Conservation (phyloP, 2,888 invertebrate species). For the Eupithecia tripunctaria region DNA sequence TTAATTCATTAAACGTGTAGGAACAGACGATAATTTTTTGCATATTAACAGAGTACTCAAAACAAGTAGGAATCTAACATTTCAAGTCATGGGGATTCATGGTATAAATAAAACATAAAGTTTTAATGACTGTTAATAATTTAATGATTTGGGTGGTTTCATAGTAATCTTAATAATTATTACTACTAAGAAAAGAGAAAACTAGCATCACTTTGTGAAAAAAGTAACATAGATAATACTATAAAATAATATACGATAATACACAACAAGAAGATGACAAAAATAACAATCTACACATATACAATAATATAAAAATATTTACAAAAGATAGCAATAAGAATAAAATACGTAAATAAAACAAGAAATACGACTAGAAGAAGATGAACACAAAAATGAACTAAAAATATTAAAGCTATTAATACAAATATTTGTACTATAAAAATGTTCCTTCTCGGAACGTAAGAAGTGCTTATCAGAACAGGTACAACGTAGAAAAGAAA, state of each 20-base stretch:
- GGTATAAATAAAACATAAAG: conserved; percentile 24
- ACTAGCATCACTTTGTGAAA: conserved; percentile 41
- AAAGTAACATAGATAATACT: conserved; percentile 44
- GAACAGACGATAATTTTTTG: neutral
- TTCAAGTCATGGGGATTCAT: neutral
- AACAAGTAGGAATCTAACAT: too few relatives aligned
- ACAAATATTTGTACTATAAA: conserved; percentile 68
- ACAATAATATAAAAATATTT: conserved; percentile 76
- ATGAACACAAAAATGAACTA: conserved; percentile 61
- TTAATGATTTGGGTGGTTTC: conserved; percentile 65
- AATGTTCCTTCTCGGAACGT: conserved; percentile 36
- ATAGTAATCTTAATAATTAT: conserved; percentile 54
- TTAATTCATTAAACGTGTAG: neutral
- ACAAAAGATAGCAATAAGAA: neutral
- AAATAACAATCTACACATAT: conserved; percentile 76
- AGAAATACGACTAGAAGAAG: conserved; percentile 58
- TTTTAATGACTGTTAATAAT: conserved; percentile 48
- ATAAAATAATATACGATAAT: conserved; percentile 47
- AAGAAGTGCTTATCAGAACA: conserved; percentile 56
- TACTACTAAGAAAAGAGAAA: conserved; percentile 42
- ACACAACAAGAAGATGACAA: conserved; percentile 67
- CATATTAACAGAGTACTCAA: neutral
- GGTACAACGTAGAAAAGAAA: conserved; percentile 66
- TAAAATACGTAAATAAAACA: conserved; percentile 21
- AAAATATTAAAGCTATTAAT: conserved; percentile 68